phyloP scores from a whole-genome alignment of 2,888 invertebrate species.

The Piscicola geometra region DNA sequence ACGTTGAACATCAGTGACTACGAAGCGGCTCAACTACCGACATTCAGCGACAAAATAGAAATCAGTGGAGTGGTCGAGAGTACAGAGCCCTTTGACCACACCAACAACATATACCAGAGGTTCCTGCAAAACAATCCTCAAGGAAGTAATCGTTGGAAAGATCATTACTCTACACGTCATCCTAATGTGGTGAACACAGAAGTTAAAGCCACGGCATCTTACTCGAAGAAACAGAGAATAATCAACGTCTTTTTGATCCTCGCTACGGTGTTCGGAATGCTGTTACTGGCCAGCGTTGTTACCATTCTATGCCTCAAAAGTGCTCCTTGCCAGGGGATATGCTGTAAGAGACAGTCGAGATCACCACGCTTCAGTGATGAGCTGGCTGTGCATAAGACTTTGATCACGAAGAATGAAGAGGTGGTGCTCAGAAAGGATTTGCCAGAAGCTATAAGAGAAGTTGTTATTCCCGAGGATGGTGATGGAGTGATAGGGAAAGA shows the following conservation, averaged over 20 bases:
- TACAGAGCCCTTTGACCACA: not conserved
- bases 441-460: not conserved
- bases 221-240: not conserved
- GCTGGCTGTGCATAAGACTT: too few relatives aligned
- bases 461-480: not conserved
- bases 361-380: too few relatives aligned
- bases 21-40: not conserved
- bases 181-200: not conserved
- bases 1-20: not conserved
- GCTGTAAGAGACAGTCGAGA: too few relatives aligned
- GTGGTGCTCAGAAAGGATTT: too few relatives aligned
- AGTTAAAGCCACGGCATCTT: not conserved
- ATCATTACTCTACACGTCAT: too few relatives aligned
- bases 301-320: too few relatives aligned
- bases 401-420: too few relatives aligned
- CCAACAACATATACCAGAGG: not conserved
- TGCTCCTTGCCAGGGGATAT: too few relatives aligned
- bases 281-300: too few relatives aligned
- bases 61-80: not conserved
- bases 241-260: not conserved
- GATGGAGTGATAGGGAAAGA: not conserved
- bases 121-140: not conserved
- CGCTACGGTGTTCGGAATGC: too few relatives aligned
- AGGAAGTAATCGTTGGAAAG: not conserved
- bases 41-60: constrained; percentile 10